Conservation (phyloP, 2,797 vertebrate species). For the Tangara arthus region DNA sequence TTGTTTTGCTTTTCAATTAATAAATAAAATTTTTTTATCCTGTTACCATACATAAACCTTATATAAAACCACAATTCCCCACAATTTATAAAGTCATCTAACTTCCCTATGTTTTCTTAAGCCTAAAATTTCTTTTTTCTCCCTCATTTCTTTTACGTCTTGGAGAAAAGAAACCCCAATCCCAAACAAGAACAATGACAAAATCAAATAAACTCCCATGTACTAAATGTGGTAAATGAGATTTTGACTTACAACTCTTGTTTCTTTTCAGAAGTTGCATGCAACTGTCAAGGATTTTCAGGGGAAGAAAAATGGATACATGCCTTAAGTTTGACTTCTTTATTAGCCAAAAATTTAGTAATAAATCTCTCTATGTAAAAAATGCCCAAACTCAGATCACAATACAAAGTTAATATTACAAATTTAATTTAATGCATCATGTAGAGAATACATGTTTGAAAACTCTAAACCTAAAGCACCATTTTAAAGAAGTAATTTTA, state of each 20-base stretch:
- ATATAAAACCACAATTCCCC: background rate
- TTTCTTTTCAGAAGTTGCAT: background rate
- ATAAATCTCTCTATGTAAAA: background rate
- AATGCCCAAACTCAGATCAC: background rate
- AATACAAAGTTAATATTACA: background rate
- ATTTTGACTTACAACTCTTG: background rate
- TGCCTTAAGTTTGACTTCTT: background rate
- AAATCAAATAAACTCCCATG: background rate
- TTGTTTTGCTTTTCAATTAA: background rate
- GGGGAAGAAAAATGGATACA: background rate
- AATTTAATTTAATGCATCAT: background rate
- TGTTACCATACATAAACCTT: background rate
- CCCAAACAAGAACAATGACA: background rate
- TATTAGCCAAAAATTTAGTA: background rate
- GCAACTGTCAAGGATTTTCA: background rate
- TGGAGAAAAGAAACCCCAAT: accelerated
- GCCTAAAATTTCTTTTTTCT: background rate
- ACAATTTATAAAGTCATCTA: background rate
- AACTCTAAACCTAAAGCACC: background rate
- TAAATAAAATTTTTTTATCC: background rate
- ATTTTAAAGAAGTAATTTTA: constrained; percentile 29
- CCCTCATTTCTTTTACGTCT: background rate
- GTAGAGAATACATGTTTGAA: background rate
- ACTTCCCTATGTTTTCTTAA: background rate
- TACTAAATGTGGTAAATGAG: background rate